Conservation (phyloP, 2,888 invertebrate genomes). For the Agrochola litura region DNA sequence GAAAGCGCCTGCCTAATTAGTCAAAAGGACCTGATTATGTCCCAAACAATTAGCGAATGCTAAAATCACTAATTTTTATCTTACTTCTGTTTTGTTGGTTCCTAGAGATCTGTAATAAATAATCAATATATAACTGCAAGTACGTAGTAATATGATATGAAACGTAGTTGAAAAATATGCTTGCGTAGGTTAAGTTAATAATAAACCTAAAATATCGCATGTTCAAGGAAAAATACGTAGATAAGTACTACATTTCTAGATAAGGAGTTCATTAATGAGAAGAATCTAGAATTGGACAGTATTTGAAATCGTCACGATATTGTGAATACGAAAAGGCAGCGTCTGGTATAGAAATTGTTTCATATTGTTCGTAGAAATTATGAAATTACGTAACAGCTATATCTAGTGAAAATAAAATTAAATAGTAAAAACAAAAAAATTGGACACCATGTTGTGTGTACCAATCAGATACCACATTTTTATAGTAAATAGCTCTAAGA, state of each 20-base stretch:
- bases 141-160: not conserved
- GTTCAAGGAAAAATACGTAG: conserved; percentile 8
- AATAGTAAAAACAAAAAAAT: no score
- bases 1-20: not conserved
- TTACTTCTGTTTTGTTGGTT: not conserved
- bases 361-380: no score
- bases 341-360: not conserved
- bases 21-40: conserved; percentile 18
- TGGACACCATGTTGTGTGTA: not conserved
- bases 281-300: not conserved
- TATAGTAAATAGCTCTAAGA: not conserved
- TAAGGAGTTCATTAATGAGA: not conserved
- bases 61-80: conserved; percentile 3
- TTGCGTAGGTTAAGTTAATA: not conserved
- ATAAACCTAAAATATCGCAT: not conserved
- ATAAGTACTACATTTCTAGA: not conserved
- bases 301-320: not conserved
- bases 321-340: not conserved
- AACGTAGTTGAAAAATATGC: not conserved
- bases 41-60: conserved; percentile 15
- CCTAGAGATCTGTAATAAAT: not conserved
- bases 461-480: not conserved
- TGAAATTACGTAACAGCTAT: not conserved
- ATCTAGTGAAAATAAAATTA: not conserved
- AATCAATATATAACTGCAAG: not conserved